phyloP scores from a whole-genome alignment of 2,113 vertebrate genomes.

The Motacilla alba region DNA sequence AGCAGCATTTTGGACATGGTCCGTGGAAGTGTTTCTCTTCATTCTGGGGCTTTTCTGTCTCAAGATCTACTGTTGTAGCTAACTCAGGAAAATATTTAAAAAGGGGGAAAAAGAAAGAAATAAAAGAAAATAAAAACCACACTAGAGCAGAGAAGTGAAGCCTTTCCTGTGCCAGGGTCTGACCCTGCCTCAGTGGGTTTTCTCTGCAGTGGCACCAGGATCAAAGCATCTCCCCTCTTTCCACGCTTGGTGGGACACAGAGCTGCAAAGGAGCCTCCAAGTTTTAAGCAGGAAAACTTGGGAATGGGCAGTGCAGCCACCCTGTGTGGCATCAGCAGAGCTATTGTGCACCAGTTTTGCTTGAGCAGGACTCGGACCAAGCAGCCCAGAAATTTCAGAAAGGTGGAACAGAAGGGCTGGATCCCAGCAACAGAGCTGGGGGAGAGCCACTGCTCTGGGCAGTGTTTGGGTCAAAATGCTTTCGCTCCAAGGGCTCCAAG shows the following conservation, averaged over 20 bases:
- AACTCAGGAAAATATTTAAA: background rate
- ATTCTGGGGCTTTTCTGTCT: background rate
- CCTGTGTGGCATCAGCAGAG: background rate
- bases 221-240: background rate
- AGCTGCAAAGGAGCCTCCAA: background rate
- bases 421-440: background rate
- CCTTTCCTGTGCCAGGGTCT: background rate
- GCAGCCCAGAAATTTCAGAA: background rate
- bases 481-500: background rate
- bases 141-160: background rate
- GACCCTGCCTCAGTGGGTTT: background rate
- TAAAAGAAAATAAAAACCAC: background rate
- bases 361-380: background rate
- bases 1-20: background rate
- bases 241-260: background rate
- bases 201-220: fast-evolving
- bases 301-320: background rate
- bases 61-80: background rate
- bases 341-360: background rate
- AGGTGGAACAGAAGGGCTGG: fast-evolving
- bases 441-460: background rate
- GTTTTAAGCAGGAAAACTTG: background rate
- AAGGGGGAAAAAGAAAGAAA: background rate
- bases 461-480: background rate
- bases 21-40: background rate